Evolutionary conservation across 1,140 invertebrate species (phyloP).

Genomic region (Pogonomyrmex californicus): DNA sequence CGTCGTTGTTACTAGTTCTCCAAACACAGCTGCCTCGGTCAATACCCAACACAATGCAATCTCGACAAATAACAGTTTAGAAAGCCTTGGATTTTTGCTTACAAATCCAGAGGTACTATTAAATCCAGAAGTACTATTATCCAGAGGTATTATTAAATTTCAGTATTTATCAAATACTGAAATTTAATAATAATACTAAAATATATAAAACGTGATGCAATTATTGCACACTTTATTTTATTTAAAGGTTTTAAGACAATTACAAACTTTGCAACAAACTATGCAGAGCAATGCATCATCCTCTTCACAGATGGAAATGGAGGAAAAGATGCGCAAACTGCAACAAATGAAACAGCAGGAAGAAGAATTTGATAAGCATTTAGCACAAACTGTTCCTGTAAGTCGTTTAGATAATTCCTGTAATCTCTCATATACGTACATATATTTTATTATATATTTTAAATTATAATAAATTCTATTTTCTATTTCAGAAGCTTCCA

Average conservation of each 20-base stretch:
- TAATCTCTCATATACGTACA: too few species aligned
- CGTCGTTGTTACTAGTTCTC: conserved; percentile 83
- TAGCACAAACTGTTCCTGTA: conserved; percentile 91
- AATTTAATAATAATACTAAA: conserved; percentile 27
- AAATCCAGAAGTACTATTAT: too few species aligned
- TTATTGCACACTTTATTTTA: background rate
- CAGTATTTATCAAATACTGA: background rate
- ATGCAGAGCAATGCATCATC: conserved; percentile 82
- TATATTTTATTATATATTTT: background rate
- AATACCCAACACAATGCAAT: conserved; percentile 80
- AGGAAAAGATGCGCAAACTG: conserved; percentile 91
- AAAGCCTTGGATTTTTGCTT: conserved; percentile 84
- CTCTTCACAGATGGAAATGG: conserved; percentile 88
- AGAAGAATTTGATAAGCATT: conserved; percentile 93
- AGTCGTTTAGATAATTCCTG: conserved; percentile 74
- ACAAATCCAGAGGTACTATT: conserved; percentile 84
- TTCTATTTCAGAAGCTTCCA: conserved; percentile 88
- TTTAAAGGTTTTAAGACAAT: conserved; percentile 89
- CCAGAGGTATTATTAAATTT: too few species aligned
- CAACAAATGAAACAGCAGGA: conserved; percentile 92
- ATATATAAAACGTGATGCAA: conserved; percentile 8
- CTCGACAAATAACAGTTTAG: conserved; percentile 80
- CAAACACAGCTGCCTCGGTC: conserved; percentile 74
- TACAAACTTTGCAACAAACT: conserved; percentile 89
- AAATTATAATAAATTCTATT: background rate